Conservation (phyloP, 2,113 vertebrate genomes). For the Amblyopsis rosae region DNA sequence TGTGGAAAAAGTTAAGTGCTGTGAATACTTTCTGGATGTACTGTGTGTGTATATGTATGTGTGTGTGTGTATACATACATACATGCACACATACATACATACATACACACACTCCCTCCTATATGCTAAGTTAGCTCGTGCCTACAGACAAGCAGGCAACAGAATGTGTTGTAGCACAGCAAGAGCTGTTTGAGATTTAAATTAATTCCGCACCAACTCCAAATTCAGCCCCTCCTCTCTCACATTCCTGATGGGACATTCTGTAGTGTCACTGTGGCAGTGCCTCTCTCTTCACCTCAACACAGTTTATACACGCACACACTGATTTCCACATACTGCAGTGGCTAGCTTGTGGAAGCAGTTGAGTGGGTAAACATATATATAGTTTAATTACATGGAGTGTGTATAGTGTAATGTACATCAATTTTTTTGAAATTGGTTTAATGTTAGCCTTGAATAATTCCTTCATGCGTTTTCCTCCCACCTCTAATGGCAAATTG, state of each 20-base stretch:
- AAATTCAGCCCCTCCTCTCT: conserved; percentile 60
- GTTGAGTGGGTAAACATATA: conserved; percentile 31
- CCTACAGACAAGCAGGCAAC: conserved; percentile 71
- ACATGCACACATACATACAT: no score
- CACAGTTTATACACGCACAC: conserved; percentile 28
- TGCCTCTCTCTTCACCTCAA: conserved; percentile 51
- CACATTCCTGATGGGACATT: conserved; percentile 60
- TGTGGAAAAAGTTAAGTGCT: no score
- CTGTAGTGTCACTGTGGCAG: conserved; percentile 42
- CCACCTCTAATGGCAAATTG: no score
- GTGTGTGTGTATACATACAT: no score
- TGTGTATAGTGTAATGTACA: no score
- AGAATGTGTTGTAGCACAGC: conserved; percentile 48
- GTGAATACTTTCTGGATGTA: no score
- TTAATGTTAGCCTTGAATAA: no score
- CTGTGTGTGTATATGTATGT: no score
- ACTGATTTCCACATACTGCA: conserved; percentile 39
- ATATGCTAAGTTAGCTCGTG: not conserved
- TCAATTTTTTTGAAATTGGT: no score
- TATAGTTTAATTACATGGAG: conserved; percentile 4
- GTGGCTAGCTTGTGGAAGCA: conserved; percentile 49
- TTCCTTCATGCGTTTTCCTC: no score
- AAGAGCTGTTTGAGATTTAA: conserved; percentile 77
- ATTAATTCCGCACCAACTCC: conserved; percentile 77
- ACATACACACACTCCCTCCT: no score